Evolutionary conservation across 2,797 vertebrate species (phyloP), one percentile per base, ranked within the genome.

Genomic region (Anguilla pacifica): DNA sequence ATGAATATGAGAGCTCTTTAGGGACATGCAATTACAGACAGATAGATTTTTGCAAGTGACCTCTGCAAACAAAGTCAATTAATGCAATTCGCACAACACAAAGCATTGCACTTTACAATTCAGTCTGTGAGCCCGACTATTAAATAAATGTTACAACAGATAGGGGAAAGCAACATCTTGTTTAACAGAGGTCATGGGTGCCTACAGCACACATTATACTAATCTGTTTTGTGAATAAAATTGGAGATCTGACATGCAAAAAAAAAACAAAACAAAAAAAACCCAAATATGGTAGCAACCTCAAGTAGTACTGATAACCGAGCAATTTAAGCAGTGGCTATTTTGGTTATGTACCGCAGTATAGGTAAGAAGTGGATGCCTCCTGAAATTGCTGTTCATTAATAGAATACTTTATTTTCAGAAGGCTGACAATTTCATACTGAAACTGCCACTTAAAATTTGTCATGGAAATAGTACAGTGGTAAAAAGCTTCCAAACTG

Each of bases 101-200:
- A 51, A 84, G 87, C 79, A 87, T 85, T 79, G 67, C 85, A 64
- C 74, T 87, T 88, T 85, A 82, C 67, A 90, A 83, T 88, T 85
- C 64, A n/a, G 43, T 67, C 22, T 70, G 46, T 17, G 51, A 89
- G 89, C 88, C 88, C 39, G 59, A 88, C 55, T 53, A 88, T 31
- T 28, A 87, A 64, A 59, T 77, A 86, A 87, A 85, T 89, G 55
- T 87, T 57, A 81, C 67, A 86, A 79, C 84, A 87, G 87, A 31
- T 81, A 85, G 89, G 86, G 46, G 88, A 90, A 85, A 43, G 85
- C 83, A 87, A 89, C 88, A 87, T 89, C 89, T 35, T 81, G 70
- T 88, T 90, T 88, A 88, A 85, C 67, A 67, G 79, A 70, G 85
- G 84, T 89, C 86, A 92, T 88, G 86, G 84, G 89, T 89, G 88